Evolutionary conservation across 2,888 invertebrate species (phyloP).

Genomic region (Meghimatium bilineatum): DNA sequence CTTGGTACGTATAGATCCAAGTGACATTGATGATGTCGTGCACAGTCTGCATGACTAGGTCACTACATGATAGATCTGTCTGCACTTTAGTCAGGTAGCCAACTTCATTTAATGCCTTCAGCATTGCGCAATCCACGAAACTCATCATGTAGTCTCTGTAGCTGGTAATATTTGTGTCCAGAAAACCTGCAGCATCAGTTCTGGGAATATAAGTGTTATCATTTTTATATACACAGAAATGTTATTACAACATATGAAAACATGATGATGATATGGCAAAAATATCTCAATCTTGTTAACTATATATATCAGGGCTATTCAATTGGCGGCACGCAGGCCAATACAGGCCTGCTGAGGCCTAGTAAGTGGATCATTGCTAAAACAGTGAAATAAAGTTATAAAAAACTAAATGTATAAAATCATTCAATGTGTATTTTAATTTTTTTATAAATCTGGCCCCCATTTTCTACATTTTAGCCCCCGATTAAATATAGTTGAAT

Average conservation of each 20-base stretch:
- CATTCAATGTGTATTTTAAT: too few relatives aligned
- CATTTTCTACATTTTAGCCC: too few relatives aligned
- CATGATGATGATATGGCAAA: too few relatives aligned
- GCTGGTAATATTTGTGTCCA: constrained; percentile 47
- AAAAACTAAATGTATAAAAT: too few relatives aligned
- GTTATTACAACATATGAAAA: neutral
- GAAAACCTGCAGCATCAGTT: constrained; percentile 27
- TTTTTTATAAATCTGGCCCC: too few relatives aligned
- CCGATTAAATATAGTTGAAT: too few relatives aligned
- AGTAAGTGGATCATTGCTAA: too few relatives aligned
- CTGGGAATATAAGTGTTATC: constrained; percentile 9
- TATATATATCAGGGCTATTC: too few relatives aligned
- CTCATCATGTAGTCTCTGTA: constrained; percentile 47
- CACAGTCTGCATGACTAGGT: neutral
- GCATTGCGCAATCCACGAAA: constrained; percentile 33
- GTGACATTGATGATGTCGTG: constrained; percentile 42
- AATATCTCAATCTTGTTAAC: too few relatives aligned
- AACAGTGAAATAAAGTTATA: too few relatives aligned
- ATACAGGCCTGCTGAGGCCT: too few relatives aligned
- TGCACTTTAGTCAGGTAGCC: constrained; percentile 44
- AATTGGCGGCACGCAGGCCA: too few relatives aligned
- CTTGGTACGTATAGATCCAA: constrained; percentile 53
- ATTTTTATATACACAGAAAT: neutral
- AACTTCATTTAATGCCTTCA: constrained; percentile 13
- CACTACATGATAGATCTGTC: constrained; percentile 33